Percentiles rank a stretch among this genome's conserved stretches.
phyloP scores from a whole-genome alignment of 2,113 vertebrate genomes.

The Clarias gariepinus region DNA sequence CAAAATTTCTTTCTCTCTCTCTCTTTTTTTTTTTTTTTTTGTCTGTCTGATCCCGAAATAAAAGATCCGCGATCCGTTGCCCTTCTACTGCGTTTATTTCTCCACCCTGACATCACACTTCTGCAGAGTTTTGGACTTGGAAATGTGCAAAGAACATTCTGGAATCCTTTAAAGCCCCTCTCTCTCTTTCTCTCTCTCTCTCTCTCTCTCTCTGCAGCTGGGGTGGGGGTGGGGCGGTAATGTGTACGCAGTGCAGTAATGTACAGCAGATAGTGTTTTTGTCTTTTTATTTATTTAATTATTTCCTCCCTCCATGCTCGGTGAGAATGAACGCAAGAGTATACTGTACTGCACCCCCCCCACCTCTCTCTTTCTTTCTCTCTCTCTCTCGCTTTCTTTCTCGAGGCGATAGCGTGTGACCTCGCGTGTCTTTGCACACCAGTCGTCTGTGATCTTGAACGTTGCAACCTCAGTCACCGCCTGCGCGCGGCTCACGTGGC shows the following conservation, averaged over 20 bases:
- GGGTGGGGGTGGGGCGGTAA: neutral
- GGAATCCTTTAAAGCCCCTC: neutral
- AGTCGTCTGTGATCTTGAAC: neutral
- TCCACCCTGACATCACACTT: neutral
- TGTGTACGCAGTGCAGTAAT: conserved; percentile 9
- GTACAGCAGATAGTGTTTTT: neutral
- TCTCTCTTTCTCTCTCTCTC: neutral
- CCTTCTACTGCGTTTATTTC: neutral
- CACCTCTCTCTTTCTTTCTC: too few relatives aligned
- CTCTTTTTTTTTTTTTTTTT: too few relatives aligned
- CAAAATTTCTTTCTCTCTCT: too few relatives aligned
- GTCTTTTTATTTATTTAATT: neutral
- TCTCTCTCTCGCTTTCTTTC: neutral
- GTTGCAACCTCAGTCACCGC: neutral
- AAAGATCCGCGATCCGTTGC: too few relatives aligned
- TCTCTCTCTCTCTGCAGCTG: neutral
- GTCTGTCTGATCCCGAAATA: too few relatives aligned
- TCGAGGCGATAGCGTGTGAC: neutral
- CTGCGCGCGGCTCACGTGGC: neutral
- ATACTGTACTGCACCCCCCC: neutral
- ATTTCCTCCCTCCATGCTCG: neutral
- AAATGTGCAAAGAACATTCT: neutral
- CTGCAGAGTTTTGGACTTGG: neutral
- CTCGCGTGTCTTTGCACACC: neutral
- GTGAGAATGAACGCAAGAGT: neutral